A percentile compares a stretch with the other conserved stretches of the same genome.
These are phyloP conservation scores for Macrophya alboannulata DNA, from an alignment of 2,888 invertebrate genomes.

Conservation along the genomic window DNA sequence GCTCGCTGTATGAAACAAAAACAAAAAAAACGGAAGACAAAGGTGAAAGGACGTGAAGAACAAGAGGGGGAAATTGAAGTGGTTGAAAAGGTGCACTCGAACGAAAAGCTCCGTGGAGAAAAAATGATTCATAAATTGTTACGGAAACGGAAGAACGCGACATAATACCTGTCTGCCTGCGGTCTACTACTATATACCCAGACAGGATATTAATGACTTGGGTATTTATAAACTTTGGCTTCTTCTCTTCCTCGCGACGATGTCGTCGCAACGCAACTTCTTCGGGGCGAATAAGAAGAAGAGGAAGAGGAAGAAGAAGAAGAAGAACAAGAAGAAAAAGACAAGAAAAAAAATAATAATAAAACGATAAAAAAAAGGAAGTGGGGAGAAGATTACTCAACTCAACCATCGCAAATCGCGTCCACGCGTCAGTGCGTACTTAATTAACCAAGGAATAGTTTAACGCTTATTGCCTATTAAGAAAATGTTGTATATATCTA, in stretches of 20 bases:
- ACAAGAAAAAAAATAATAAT: too few species aligned
- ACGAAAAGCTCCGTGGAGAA: constrained; percentile 16
- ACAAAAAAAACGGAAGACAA: background rate
- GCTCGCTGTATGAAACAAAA: background rate
- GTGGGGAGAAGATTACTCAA: constrained; percentile 60
- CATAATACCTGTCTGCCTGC: constrained; percentile 41
- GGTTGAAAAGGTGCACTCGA: constrained; percentile 46
- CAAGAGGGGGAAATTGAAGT: constrained; percentile 26
- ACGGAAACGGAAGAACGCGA: constrained; percentile 49
- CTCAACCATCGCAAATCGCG: constrained; percentile 27
- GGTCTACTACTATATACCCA: constrained; percentile 8
- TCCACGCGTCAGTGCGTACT: constrained; percentile 28
- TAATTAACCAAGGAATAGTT: constrained; percentile 48
- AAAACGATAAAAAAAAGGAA: constrained; percentile 31
- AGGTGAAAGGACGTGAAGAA: constrained; percentile 1
- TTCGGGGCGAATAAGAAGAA: background rate
- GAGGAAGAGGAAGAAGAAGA: background rate
- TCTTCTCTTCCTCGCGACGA: constrained; percentile 7
- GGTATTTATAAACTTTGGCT: constrained; percentile 51
- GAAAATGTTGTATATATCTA: constrained; percentile 1
- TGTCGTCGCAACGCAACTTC: background rate
- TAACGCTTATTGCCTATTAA: constrained; percentile 35
- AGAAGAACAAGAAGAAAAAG: background rate
- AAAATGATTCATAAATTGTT: constrained; percentile 49
- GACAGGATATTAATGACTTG: constrained; percentile 43